Conservation (phyloP, 37 sponge, comb jelly and placozoan species). For the Tethya wilhelma region DNA sequence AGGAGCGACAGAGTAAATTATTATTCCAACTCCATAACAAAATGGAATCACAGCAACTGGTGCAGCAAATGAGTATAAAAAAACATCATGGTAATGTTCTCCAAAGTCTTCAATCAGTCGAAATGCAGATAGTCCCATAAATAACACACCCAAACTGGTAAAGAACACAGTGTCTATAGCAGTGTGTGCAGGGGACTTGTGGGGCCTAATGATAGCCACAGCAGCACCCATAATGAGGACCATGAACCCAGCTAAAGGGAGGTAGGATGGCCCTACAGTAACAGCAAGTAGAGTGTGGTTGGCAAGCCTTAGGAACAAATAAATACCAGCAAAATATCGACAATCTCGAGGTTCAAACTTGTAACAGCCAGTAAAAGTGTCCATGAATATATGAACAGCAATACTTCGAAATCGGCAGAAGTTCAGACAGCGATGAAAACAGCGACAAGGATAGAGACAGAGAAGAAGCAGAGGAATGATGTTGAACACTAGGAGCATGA, state of each 20-base stretch:
- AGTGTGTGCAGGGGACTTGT: background rate
- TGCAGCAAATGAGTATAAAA: too few species aligned
- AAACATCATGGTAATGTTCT: too few species aligned
- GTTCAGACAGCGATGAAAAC: slow-evolving; percentile 1
- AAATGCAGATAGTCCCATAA: too few species aligned
- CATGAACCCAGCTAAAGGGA: background rate
- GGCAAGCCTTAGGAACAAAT: background rate
- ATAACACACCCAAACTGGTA: too few species aligned
- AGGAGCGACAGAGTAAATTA: too few species aligned
- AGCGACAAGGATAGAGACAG: slow-evolving; percentile 3
- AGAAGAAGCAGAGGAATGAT: slow-evolving; percentile 52
- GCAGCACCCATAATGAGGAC: background rate
- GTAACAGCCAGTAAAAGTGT: slow-evolving; percentile 63
- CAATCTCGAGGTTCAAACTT: slow-evolving; percentile 29
- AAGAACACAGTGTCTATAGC: background rate
- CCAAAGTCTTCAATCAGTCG: too few species aligned
- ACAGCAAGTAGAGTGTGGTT: background rate
- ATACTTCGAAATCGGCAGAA: background rate
- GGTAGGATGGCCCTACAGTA: background rate
- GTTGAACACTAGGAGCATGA: slow-evolving; percentile 18
- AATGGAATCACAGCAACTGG: too few species aligned
- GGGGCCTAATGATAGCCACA: background rate
- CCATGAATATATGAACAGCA: too few species aligned
- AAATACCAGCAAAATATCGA: slow-evolving; percentile 62
- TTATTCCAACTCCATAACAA: too few species aligned